Percentiles rank a stretch among this genome's conserved stretches.
phyloP scores from a whole-genome alignment of 2,113 vertebrate genomes.

The Chaetorhynchus papuensis region DNA sequence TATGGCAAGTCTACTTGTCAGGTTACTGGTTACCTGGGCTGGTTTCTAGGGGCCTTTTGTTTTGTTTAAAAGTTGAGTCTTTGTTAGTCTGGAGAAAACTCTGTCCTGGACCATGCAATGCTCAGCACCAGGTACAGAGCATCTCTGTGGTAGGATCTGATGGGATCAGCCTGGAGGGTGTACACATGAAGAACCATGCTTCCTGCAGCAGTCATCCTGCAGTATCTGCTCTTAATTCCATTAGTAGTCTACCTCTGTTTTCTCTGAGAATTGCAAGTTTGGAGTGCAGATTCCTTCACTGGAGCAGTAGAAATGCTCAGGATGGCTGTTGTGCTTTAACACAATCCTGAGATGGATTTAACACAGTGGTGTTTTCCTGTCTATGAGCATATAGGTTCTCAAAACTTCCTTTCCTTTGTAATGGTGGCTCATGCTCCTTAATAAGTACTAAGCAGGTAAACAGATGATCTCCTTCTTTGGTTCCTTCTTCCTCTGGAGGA shows the following conservation, averaged over 20 bases:
- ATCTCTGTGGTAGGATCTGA: neutral
- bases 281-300: neutral
- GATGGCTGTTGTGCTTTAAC: neutral
- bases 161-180: neutral
- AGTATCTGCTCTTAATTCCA: neutral
- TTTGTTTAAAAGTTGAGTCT: neutral
- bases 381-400: neutral
- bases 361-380: neutral
- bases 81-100: neutral
- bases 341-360: neutral
- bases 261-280: neutral
- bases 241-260: neutral
- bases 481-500: neutral
- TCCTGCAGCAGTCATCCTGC: neutral
- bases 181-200: neutral
- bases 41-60: neutral
- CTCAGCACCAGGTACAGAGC: neutral
- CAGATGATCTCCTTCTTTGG: neutral
- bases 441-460: neutral
- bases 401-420: neutral
- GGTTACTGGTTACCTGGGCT: neutral
- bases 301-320: neutral
- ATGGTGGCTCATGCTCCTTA: neutral
- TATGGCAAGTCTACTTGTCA: rapidly evolving
- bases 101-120: neutral